phyloP scores from a whole-genome alignment of 2,888 invertebrate species.

The Eulithis testata region DNA sequence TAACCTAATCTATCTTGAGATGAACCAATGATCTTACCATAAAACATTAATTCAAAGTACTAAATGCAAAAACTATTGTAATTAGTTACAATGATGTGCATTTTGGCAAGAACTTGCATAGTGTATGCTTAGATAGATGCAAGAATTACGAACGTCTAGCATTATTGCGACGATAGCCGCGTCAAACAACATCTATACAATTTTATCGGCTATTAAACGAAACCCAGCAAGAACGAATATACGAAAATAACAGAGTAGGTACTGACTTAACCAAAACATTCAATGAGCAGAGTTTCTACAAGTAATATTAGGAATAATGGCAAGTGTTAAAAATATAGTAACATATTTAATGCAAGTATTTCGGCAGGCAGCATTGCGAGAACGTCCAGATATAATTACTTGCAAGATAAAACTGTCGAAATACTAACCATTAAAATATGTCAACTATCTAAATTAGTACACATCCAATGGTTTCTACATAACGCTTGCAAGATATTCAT shows the following conservation, averaged over 20 bases:
- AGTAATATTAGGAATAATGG: not conserved
- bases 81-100: not conserved
- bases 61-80: slow-evolving; percentile 1
- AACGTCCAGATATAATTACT: slow-evolving; percentile 5
- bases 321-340: not conserved
- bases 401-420: slow-evolving; percentile 2
- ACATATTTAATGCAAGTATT: not conserved
- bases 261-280: slow-evolving; percentile 1
- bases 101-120: not conserved
- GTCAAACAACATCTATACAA: no score
- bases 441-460: not conserved
- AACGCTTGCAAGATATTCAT: no score
- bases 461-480: not conserved
- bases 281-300: not conserved
- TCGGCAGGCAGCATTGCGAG: slow-evolving; percentile 3
- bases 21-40: no score
- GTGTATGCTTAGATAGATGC: not conserved
- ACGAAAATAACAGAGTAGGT: slow-evolving; percentile 17
- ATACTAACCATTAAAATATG: not conserved
- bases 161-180: not conserved
- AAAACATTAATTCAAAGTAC: not conserved
- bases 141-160: not conserved
- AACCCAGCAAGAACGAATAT: no score
- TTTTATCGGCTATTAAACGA: no score
- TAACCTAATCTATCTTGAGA: no score